These are phyloP conservation scores for Phalacrocorax pelagicus DNA, from an alignment of 2,113 vertebrate species.

Conservation along the genomic window DNA sequence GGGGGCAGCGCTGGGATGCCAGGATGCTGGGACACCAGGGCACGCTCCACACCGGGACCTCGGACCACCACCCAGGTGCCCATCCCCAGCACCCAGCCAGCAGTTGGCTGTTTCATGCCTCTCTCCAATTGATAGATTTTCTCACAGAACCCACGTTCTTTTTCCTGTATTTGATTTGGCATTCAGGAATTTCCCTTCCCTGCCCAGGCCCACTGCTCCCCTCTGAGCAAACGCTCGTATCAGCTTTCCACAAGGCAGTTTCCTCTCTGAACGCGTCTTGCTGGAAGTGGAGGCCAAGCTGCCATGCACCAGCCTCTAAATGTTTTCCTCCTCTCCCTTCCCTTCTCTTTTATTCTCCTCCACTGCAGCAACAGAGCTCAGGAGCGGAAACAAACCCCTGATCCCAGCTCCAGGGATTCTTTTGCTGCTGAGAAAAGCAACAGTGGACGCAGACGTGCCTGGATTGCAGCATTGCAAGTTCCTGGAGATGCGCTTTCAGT, in stretches of 20 bases:
- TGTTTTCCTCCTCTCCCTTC: neutral
- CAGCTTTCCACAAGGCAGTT: conserved; percentile 33
- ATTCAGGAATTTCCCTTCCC: neutral
- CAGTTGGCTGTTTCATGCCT: neutral
- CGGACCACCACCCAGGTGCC: neutral
- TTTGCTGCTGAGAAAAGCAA: neutral
- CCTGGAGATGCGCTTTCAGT: neutral
- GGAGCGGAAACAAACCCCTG: neutral
- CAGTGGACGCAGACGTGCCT: neutral
- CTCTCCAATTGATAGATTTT: neutral
- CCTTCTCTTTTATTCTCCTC: neutral
- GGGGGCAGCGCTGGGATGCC: neutral
- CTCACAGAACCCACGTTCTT: neutral
- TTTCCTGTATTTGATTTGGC: neutral
- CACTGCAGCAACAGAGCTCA: neutral
- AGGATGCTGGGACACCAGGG: neutral
- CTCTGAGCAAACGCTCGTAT: neutral
- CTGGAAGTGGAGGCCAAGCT: neutral
- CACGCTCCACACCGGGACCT: neutral
- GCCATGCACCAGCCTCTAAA: conserved; percentile 9
- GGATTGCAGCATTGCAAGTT: neutral
- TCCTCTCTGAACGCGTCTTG: neutral
- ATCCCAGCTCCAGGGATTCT: neutral
- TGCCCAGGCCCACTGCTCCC: neutral
- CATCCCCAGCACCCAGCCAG: neutral